phyloP scores from a whole-genome alignment of 2,888 invertebrate species.

The Anaspis maculata region DNA sequence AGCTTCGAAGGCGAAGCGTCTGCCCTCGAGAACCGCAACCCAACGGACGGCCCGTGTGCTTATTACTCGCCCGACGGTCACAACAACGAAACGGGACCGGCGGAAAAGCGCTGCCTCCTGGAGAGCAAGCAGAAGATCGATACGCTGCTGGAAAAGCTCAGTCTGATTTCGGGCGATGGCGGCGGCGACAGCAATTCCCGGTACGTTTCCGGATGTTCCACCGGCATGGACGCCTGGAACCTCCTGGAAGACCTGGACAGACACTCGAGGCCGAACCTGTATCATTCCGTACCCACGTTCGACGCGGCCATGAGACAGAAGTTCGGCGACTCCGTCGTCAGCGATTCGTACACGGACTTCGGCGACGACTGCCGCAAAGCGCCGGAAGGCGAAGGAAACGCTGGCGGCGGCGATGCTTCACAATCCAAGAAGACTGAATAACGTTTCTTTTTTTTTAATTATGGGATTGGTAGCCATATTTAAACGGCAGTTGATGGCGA shows the following conservation, averaged over 20 bases:
- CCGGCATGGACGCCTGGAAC: slow-evolving; percentile 22
- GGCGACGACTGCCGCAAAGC: neutral
- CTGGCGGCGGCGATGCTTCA: neutral
- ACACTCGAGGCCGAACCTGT: slow-evolving; percentile 26
- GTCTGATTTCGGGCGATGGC: slow-evolving; percentile 22
- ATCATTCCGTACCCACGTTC: slow-evolving; percentile 17
- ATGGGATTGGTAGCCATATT: too few species aligned
- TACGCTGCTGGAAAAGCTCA: slow-evolving; percentile 35
- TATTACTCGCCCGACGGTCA: neutral
- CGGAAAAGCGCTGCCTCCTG: slow-evolving; percentile 17
- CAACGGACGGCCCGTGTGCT: slow-evolving; percentile 1
- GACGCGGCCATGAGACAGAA: slow-evolving; percentile 11
- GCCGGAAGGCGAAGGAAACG: slow-evolving; percentile 2
- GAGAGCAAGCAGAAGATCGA: slow-evolving; percentile 36
- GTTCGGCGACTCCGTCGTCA: slow-evolving; percentile 3
- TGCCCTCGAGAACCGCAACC: slow-evolving; percentile 10
- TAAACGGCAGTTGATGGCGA: neutral
- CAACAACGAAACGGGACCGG: slow-evolving; percentile 3
- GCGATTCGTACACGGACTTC: neutral
- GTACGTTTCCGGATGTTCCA: slow-evolving; percentile 38
- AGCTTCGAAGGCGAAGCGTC: slow-evolving; percentile 30
- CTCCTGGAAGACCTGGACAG: slow-evolving; percentile 24
- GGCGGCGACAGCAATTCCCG: slow-evolving; percentile 23
- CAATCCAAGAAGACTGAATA: too few species aligned
- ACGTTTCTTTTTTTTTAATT: too few species aligned